phyloP scores from a whole-genome alignment of 2,888 invertebrate species.

The Drosophila quinaria region DNA sequence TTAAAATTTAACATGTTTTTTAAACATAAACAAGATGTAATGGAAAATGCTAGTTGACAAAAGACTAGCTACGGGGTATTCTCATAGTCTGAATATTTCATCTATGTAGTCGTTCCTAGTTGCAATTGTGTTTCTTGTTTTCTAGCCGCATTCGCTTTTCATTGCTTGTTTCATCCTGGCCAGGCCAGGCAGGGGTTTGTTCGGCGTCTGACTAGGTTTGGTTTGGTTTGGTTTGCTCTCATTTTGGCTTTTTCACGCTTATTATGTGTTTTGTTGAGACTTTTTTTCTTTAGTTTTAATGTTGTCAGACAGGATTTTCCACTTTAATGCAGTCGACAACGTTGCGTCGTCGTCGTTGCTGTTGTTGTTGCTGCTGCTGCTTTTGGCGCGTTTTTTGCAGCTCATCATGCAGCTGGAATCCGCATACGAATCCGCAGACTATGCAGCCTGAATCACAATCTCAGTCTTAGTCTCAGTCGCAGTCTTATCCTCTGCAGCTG shows the following conservation, averaged over 20 bases:
- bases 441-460: constrained; percentile 28
- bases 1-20: neutral
- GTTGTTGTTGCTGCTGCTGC: constrained; percentile 11
- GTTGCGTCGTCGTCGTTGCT: constrained; percentile 31
- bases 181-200: constrained; percentile 2
- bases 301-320: constrained; percentile 83
- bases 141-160: constrained; percentile 64
- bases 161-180: constrained; percentile 55
- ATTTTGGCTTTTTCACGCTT: constrained; percentile 74
- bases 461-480: neutral
- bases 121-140: constrained; percentile 7
- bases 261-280: constrained; percentile 62
- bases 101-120: neutral
- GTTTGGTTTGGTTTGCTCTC: constrained; percentile 66
- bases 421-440: constrained; percentile 42
- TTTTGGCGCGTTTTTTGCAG: constrained; percentile 61
- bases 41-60: no score
- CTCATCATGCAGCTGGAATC: constrained; percentile 62
- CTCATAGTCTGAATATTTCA: neutral
- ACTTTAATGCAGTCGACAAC: constrained; percentile 73
- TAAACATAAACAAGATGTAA: neutral
- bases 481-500: constrained; percentile 48
- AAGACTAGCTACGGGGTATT: neutral
- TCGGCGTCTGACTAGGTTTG: constrained; percentile 31
- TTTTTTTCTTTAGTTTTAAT: constrained; percentile 69